A percentile compares a stretch with the other conserved stretches of the same genome.
These are phyloP conservation scores for Apostichopus californicus DNA, from an alignment of 35 echinoderm and acorn worm genomes.

Conservation along the genomic window DNA sequence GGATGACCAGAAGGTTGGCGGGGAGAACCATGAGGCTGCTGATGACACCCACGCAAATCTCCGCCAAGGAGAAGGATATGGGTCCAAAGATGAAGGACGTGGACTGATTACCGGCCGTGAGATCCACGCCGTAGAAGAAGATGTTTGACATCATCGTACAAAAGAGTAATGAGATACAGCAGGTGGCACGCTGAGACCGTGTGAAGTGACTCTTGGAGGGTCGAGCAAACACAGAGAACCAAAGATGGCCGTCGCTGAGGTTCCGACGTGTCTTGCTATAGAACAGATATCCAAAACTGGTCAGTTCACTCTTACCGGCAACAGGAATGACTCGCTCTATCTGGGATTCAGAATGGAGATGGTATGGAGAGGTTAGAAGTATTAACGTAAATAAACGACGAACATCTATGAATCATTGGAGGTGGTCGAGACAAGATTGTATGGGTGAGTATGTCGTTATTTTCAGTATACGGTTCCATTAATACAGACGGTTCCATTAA, in stretches of 20 bases:
- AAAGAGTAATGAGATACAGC: constrained; percentile 84
- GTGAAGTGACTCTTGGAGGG: constrained; percentile 89
- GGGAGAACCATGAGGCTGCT: constrained; percentile 93
- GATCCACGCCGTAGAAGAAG: constrained; percentile 90
- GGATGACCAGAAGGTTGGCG: constrained; percentile 82
- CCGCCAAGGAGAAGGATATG: constrained; percentile 73
- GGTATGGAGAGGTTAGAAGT: neutral
- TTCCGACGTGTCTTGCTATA: constrained; percentile 96
- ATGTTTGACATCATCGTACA: constrained; percentile 97
- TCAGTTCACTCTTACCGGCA: constrained; percentile 91
- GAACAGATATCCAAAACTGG: constrained; percentile 93
- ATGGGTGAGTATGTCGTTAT: too few species aligned
- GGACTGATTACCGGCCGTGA: constrained; percentile 59
- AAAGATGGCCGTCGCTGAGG: constrained; percentile 91
- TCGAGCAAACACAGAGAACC: constrained; percentile 91
- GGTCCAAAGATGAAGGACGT: constrained; percentile 73
- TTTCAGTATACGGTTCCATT: too few species aligned
- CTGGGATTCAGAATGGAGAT: constrained; percentile 13
- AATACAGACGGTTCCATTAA: too few species aligned
- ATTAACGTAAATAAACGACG: neutral
- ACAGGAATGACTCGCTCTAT: constrained; percentile 93
- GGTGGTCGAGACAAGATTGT: too few species aligned
- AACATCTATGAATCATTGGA: too few species aligned
- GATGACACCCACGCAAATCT: constrained; percentile 86
- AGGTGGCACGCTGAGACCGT: constrained; percentile 70